Evolutionary conservation across 2,888 invertebrate species (phyloP), one percentile per base, ranked within the genome.

Genomic region (Lasioglossum lativentre): DNA sequence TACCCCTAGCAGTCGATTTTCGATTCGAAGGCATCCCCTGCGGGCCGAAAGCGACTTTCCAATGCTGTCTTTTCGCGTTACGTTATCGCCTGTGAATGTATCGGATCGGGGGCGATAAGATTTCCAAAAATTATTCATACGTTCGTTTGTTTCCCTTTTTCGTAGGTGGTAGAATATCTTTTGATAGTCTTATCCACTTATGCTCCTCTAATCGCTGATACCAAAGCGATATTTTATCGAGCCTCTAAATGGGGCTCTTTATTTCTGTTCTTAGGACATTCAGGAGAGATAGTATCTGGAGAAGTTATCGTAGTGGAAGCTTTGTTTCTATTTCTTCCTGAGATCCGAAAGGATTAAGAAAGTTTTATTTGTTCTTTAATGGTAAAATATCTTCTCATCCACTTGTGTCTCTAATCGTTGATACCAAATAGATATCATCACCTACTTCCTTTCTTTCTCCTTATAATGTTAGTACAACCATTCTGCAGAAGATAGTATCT

Each of bases 81-180:
- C 76, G 86, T 86, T 89, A 86, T 90, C 86, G 78, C 75, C 84
- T 75, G 88, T 89, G 78, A 82, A 89, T 68, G 80, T 85, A 90
- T 88, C 76, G 74, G 42, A 77, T 66, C 45, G 52, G 40, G 47
- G 52, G 63, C 42, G 63, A 63, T 12, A 14, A 34, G 38, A 23
- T 34, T 34, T 40, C n/a, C 30, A 34, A 4, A 42, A 80, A 73
- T 83, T 80, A 80, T 59, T 56, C 71, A 14, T 56, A 45, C 47
- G 45, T 42, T 38, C 47, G 30, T 38, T 47, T 42, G 8, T 42
- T 47, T 52, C 52, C 68, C 30, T 63, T 63, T 40, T 14, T 42
- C 30, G 14, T 52, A 47, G n/a, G 8, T 34, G 66, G 10, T 34
- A 19, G 19, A n/a, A 30, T 66, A 34, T 34, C 63, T 30, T 63